These are phyloP conservation scores for Ctenochaetus hawaiiensis DNA, from an alignment of 2,797 vertebrate genomes.

Conservation along the genomic window DNA sequence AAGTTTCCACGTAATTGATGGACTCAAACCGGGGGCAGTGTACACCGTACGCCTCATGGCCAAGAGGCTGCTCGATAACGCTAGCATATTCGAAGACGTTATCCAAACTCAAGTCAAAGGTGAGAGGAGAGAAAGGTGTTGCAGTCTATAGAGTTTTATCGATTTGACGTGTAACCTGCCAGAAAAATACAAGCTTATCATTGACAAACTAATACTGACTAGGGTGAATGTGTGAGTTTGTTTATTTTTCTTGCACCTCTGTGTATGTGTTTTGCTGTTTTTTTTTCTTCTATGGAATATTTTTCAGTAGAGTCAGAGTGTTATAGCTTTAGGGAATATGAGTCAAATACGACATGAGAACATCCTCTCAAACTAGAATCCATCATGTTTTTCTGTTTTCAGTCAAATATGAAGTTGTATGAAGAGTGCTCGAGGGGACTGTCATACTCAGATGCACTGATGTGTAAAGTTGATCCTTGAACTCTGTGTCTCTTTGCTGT, in stretches of 20 bases:
- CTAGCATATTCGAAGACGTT: slow-evolving; percentile 96
- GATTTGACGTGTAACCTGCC: slow-evolving; percentile 11
- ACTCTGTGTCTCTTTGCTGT: slow-evolving; percentile 20
- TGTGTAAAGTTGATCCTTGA: slow-evolving; percentile 23
- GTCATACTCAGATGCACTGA: slow-evolving; percentile 6
- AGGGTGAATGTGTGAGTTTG: slow-evolving; percentile 27
- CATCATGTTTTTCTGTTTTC: slow-evolving; percentile 43
- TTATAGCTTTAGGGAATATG: slow-evolving; percentile 45
- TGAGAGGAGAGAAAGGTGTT: slow-evolving; percentile 81
- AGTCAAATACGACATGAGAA: slow-evolving; percentile 38
- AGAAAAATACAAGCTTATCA: neutral
- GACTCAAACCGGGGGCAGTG: slow-evolving; percentile 89
- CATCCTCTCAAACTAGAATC: slow-evolving; percentile 46
- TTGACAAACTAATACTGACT: slow-evolving; percentile 15
- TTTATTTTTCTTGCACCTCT: slow-evolving; percentile 23
- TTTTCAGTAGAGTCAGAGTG: slow-evolving; percentile 33
- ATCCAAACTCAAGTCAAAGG: slow-evolving; percentile 93
- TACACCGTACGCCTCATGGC: slow-evolving; percentile 92
- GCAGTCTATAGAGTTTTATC: slow-evolving; percentile 42
- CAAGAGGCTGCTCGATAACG: slow-evolving; percentile 91
- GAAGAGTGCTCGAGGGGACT: slow-evolving; percentile 25
- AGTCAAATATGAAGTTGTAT: slow-evolving; percentile 46
- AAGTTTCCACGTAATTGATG: slow-evolving; percentile 90
- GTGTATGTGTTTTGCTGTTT: slow-evolving; percentile 14
- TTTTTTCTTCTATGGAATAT: slow-evolving; percentile 23